Evolutionary conservation across 2,113 vertebrate species (phyloP), one percentile per base, ranked within the genome.

Genomic region (Spea multiplicata): DNA sequence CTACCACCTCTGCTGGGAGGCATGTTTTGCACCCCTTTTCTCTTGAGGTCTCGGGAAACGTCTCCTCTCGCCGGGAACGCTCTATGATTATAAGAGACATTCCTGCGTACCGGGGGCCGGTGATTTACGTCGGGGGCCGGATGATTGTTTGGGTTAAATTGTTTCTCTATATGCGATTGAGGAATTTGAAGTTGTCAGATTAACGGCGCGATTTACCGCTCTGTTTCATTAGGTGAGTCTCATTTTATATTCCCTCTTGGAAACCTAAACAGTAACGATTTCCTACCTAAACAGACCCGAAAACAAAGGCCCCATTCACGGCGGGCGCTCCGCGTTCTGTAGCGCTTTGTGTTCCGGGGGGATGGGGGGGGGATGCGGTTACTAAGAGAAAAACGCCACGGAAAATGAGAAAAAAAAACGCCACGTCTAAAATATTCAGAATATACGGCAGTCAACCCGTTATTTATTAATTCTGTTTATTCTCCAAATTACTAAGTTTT

Each of bases 221-320:
- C 88, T 90, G 87, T 91, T 91, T 92, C 94, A 96, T 95, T 95
- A 95, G 94, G 93, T 96, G 94, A 93, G 91, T 91, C 87, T 89
- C 91, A 91, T 93, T 93, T 94, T 94, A 92, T 95, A 94, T 95
- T 97, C 94, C 94, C 94, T 87, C 89, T 89, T 93, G 93, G 94
- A 93, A 91, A 93, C 86, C 89, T 93, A 95, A 95, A 94, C 91
- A 92, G 90, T 91, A 93, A 93, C 91, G 90, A 91, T 94, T 96
- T 96, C 93, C 92, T 94, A 92, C 92, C 88, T 90, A 97, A 97
- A 95, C 93, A 94, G 88, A 89, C 52, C 83, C 48, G 81, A 83
- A 89, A 92, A 98, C 95, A 97, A 97, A 95, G 91, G 89, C 82
- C 83, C 86, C 89, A 91, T 98, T 97, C 93, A 95, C 77, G 81